Conservation (phyloP, 1,140 invertebrate species). For the Phenacoccus solenopsis region DNA sequence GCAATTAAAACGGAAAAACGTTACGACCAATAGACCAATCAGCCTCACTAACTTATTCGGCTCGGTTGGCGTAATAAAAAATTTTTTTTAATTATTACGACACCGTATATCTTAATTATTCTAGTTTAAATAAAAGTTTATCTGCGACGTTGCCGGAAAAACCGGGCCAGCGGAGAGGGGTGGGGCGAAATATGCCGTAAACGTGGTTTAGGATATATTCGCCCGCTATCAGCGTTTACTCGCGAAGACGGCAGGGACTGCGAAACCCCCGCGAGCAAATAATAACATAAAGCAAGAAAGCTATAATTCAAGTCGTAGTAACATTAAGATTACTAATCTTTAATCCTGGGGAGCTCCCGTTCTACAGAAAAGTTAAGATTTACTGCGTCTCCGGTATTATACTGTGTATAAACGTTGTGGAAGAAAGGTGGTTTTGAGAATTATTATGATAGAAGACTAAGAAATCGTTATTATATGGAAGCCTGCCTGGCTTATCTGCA, state of each 20-base stretch:
- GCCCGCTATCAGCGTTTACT: conserved; percentile 12
- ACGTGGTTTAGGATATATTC: conserved; percentile 17
- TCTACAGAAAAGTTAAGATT: conserved; percentile 17
- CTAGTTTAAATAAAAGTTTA: conserved; percentile 15
- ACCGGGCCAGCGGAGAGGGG: not conserved
- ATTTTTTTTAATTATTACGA: conserved; percentile 12
- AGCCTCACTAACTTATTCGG: not conserved
- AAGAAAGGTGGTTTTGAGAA: conserved; percentile 9
- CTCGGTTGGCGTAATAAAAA: not conserved
- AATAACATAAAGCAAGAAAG: conserved; percentile 18
- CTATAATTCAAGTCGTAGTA: conserved; percentile 17
- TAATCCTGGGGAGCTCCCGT: conserved; percentile 12
- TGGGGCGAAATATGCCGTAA: conserved; percentile 9
- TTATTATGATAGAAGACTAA: conserved; percentile 17
- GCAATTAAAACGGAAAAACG: not conserved
- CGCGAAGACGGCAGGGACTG: conserved; percentile 8
- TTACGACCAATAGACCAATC: conserved; percentile 1
- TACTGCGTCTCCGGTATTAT: conserved; percentile 16
- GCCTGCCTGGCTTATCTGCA: conserved; percentile 14
- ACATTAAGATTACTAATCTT: conserved; percentile 18
- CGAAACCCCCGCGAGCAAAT: conserved; percentile 14
- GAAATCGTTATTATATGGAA: conserved; percentile 12
- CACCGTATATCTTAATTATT: conserved; percentile 15
- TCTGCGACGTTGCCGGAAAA: conserved; percentile 11
- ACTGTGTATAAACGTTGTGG: conserved; percentile 10